Base-by-base conservation (phyloP, 2,888 invertebrate species). In the Catocala fraxini region DNA sequence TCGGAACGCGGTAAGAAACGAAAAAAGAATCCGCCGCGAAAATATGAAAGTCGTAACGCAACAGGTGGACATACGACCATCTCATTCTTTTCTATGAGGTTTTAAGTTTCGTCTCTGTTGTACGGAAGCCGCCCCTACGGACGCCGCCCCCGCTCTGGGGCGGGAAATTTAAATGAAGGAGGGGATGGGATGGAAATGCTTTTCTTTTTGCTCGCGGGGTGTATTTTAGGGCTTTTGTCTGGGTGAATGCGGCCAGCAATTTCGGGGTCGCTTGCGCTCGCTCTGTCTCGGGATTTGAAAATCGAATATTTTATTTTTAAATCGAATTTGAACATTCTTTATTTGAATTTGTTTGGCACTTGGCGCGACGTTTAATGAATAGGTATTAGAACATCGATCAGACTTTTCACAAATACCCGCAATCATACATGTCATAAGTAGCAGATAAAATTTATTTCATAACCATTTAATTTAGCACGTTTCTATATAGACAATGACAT, bases 211-310 rank as follows among this genome's bases (percentile, higher is more conserved):
- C 90, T 90, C 88, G 85, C 88, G 87, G 91, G 92, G 92, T 90
- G 89, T 89, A 90, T 90, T 92, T 91, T 90, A 91, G 92, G 86
- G 91, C 92, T 93, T 92, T 93, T 94, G 93, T 93, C 91, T 93
- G 93, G 90, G 90, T 93, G 93, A 94, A 92, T 93, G 93, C 93
- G 91, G 93, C 89, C 88, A 85, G 87, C 91, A 91, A 93, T 93
- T 93, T 93, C 89, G 93, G 92, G 93, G 92, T 92, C 92, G 93
- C 91, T 92, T 90, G 88, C 89, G 88, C 85, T 87, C 85, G 81
- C 80, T 83, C 77, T 85, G 88, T 87, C 90, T 88, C 87, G 88
- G 90, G 88, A 88, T 87, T 89, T 83, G 79, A 82, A 86, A 88
- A 90, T 89, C 88, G 84, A 88, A 89, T 87, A 84, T 77, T 87